Conservation (phyloP, 1,140 invertebrate species). For the Cotesia glomerata region DNA sequence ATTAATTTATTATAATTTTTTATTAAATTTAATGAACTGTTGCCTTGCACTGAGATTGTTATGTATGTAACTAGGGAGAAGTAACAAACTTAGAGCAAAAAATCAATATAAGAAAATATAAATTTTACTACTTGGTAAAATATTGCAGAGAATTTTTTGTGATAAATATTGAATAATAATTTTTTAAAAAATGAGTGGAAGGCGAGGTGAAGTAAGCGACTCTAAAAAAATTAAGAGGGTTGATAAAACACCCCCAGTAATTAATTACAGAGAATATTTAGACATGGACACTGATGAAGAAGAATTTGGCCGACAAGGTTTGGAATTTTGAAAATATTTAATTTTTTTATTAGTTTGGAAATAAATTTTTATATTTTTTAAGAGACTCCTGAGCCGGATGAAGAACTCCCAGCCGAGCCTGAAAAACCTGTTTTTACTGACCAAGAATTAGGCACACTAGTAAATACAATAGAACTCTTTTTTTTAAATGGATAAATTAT, state of each 20-base stretch:
- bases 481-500: too few relatives aligned
- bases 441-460: slow-evolving; percentile 68
- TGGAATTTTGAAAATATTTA: neutral
- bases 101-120: too few relatives aligned
- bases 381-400: slow-evolving; percentile 51
- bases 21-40: too few relatives aligned
- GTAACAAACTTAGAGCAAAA: too few relatives aligned
- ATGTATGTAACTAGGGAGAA: too few relatives aligned
- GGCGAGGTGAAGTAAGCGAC: slow-evolving; percentile 6
- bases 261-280: slow-evolving; percentile 53
- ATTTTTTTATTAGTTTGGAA: slow-evolving; percentile 7
- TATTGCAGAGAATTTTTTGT: too few relatives aligned
- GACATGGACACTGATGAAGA: slow-evolving; percentile 61
- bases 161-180: neutral
- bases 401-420: slow-evolving; percentile 48
- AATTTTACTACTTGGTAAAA: too few relatives aligned
- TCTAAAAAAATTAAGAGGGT: slow-evolving; percentile 35
- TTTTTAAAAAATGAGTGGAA: slow-evolving; percentile 1
- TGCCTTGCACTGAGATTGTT: too few relatives aligned
- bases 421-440: slow-evolving; percentile 67
- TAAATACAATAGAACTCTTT: slow-evolving; percentile 43
- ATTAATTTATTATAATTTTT: too few relatives aligned
- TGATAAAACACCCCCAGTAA: slow-evolving; percentile 42
- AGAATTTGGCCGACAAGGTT: slow-evolving; percentile 54
- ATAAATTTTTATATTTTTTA: neutral